These are phyloP conservation scores for Phymorhynchus buccinoides DNA, from an alignment of 1,140 invertebrate genomes.

Conservation along the genomic window DNA sequence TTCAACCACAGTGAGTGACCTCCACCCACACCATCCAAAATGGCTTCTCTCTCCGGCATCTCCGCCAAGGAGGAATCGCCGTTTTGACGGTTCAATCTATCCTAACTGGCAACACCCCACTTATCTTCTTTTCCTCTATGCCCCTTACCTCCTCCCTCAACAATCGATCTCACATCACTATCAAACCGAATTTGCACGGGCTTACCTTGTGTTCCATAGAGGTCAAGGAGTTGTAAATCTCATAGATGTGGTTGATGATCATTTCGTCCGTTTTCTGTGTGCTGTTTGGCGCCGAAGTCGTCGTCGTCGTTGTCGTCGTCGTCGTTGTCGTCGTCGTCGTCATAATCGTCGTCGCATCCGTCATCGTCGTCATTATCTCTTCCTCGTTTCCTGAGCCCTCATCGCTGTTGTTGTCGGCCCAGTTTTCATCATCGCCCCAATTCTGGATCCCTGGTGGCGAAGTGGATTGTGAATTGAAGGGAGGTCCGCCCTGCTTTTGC, in stretches of 20 bases:
- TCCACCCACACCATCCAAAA: too few species aligned
- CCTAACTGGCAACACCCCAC: too few species aligned
- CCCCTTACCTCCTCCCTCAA: too few species aligned
- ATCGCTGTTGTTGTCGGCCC: neutral
- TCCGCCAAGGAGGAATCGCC: too few species aligned
- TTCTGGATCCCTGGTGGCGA: neutral
- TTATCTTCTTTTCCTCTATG: too few species aligned
- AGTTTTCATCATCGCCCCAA: neutral
- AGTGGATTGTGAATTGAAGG: neutral
- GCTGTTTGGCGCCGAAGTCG: neutral
- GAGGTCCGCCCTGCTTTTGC: neutral
- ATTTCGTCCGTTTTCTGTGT: neutral
- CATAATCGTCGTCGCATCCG: too few species aligned
- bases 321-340: neutral
- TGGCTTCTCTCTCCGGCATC: too few species aligned
- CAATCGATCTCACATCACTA: too few species aligned
- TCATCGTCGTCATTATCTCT: neutral
- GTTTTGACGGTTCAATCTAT: too few species aligned
- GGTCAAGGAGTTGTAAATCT: slow-evolving; percentile 30
- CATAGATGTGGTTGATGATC: slow-evolving; percentile 36
- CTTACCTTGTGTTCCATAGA: slow-evolving; percentile 31
- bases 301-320: neutral
- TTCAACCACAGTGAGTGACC: too few species aligned
- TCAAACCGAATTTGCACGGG: too few species aligned
- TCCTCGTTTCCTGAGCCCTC: slow-evolving; percentile 17